Evolutionary conservation across 2,888 invertebrate genomes (phyloP).

Genomic region (Pemphredon lugubris): DNA sequence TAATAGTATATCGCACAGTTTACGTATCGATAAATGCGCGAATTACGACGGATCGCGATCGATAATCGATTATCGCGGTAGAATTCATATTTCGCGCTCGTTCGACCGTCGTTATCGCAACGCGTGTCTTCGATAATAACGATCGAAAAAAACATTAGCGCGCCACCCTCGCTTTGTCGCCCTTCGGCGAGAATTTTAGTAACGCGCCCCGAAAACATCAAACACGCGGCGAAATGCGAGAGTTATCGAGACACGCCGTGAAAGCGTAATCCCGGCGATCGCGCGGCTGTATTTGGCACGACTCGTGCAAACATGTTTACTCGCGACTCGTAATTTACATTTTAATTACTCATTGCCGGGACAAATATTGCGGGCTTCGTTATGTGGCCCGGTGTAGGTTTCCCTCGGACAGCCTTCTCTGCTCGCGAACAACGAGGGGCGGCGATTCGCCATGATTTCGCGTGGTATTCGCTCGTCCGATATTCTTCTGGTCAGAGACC

Average conservation of each 20-base stretch:
- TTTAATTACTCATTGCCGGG: conserved; percentile 76
- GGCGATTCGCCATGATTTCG: conserved; percentile 21
- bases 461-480: neutral
- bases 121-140: no score
- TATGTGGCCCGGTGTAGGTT: conserved; percentile 55
- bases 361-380: conserved; percentile 73
- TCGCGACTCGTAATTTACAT: conserved; percentile 71
- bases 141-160: no score
- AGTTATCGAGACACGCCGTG: conserved; percentile 52
- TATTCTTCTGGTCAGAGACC: neutral
- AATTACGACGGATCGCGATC: no score
- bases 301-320: conserved; percentile 72
- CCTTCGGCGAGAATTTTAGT: neutral
- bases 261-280: conserved; percentile 64
- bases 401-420: conserved; percentile 43
- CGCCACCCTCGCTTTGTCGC: no score
- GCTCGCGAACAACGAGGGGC: conserved; percentile 31
- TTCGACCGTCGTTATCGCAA: no score
- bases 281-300: conserved; percentile 64
- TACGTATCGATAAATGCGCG: no score
- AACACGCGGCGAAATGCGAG: conserved; percentile 27
- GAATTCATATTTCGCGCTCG: no score
- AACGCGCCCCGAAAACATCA: conserved; percentile 4
- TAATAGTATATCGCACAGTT: no score
- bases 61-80: no score